Evolutionary conservation across 2,888 invertebrate species (phyloP), one percentile per base, ranked within the genome.

Genomic region (Leucozona laternaria): DNA sequence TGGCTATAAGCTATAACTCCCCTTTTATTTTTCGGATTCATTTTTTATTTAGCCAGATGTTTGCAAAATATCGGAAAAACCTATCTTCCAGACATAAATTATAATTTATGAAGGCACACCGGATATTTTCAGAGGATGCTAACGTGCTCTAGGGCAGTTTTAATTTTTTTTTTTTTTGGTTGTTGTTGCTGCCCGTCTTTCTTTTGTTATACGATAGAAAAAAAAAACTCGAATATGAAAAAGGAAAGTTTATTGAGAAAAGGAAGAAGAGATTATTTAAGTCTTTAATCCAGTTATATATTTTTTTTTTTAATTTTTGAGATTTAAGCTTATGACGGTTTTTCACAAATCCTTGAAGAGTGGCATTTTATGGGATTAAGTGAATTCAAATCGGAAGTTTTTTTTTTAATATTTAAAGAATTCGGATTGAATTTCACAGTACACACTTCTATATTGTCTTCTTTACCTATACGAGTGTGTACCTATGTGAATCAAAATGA

Each of bases 71-170:
- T 85, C 68, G 77, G 68, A 55, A 84, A 81, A 71, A 81, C 68
- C 85, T 81, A 81, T 68, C 68, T 68, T 31, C 68, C 22, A 85
- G 81, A 72, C 72, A 85, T 85, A 85, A 81, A 85, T 85, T 81
- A 85, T 85, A 85, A 85, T 85, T 85, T 85, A 85, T 85, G 72
- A 85, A 85, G 77, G 85, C 72, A 48, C 66, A 77, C 77, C 66
- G 85, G 62, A 70, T 77, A 48, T 77, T 80, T 79, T 77, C 81
- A 70, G 81, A 85, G 77, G 85, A 85, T 85, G 77, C 62, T 81
- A 77, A 77, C 60, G 81, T 77, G 72, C 81, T 80, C 28, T 60
- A 40, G 85, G 77, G 72, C 77, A 72, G 77, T 80, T 71, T 76
- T 45, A 58, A 62, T 28, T 58, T 66, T 48, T 72, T 79, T 64